Base-by-base conservation (phyloP, 2,113 vertebrate species). In the Zosterops lateralis region DNA sequence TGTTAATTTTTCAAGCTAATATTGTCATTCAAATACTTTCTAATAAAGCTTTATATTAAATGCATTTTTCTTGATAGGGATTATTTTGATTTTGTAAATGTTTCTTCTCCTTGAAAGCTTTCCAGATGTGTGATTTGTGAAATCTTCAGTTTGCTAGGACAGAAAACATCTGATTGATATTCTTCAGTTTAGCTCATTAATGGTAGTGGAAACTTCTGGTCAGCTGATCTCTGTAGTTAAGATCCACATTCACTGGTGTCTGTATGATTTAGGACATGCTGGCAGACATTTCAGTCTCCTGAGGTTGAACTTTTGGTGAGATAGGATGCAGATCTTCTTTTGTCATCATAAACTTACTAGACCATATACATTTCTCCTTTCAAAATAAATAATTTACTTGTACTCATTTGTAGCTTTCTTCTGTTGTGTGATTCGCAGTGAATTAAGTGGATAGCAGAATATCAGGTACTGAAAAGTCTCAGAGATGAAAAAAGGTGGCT, bases 281-380 rank as follows among this genome's bases (percentile, higher is more conserved):
- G 85, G 75, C 73, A 93, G 93, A 87, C 56, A 47, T 96, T 96
- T 92, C 44, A 70, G 71, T 93, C 88, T 95, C 90, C 22, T 76
- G 72, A 47, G 32, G 36, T 22, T 97, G 78, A 96, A 95, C 94
- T 92, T 91, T 10, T 48, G 29, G n/a, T 57, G 74, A 91, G 92
- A 96, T 95, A 97, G 92, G 66, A 91, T 94, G 31, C 90, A 96
- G 94, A 81, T 90, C 90, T 95, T 95, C 90, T 91, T 96, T 89
- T 91, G 87, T 95, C 91, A 77, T 95, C 72, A 68, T 94, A 94
- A 94, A 90, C 75, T 78, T 64, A 73, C 62, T 92, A 84, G 57
- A 62, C 81, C 57, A 67, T 94, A 64, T 87, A 92, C 36, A 74
- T 91, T 92, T 29, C 15, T 79, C 19, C 32, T n/a, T 87, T 57